A percentile compares a stretch with the other conserved stretches of the same genome.
These are phyloP conservation scores for Dascillus cervinus DNA, from an alignment of 2,888 invertebrate genomes.

Conservation along the genomic window DNA sequence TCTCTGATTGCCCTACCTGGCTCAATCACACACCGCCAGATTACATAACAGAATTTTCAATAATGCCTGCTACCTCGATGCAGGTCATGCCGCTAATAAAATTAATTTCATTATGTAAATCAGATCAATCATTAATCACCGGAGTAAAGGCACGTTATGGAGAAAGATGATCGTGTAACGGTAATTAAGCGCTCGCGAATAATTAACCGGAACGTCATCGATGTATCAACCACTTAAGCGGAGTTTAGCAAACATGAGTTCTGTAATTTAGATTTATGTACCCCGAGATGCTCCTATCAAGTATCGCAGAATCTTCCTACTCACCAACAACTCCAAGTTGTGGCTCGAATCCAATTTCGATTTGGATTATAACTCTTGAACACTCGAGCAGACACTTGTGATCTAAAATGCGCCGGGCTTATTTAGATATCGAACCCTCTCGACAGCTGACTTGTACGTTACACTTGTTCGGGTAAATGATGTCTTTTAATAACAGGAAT, in stretches of 20 bases:
- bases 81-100: no score
- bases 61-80: no score
- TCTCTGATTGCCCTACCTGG: constrained; percentile 14
- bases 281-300: constrained; percentile 12
- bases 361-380: constrained; percentile 10
- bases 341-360: constrained; percentile 15
- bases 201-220: constrained; percentile 37
- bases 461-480: no score
- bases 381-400: no score
- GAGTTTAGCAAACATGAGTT: constrained; percentile 27
- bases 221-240: constrained; percentile 34
- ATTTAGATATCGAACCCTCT: no score
- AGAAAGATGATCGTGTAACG: constrained; percentile 36
- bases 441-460: no score
- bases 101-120: no score
- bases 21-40: constrained; percentile 3
- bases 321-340: constrained; percentile 11
- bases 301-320: constrained; percentile 11
- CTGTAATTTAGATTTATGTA: constrained; percentile 24
- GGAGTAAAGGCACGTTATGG: no score
- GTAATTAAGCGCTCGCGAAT: constrained; percentile 38
- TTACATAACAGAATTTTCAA: no score
- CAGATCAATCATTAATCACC: no score
- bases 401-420: no score
- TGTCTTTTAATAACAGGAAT: no score